Conservation (phyloP, 1,140 invertebrate genomes). For the Euura saliciscinereae region DNA sequence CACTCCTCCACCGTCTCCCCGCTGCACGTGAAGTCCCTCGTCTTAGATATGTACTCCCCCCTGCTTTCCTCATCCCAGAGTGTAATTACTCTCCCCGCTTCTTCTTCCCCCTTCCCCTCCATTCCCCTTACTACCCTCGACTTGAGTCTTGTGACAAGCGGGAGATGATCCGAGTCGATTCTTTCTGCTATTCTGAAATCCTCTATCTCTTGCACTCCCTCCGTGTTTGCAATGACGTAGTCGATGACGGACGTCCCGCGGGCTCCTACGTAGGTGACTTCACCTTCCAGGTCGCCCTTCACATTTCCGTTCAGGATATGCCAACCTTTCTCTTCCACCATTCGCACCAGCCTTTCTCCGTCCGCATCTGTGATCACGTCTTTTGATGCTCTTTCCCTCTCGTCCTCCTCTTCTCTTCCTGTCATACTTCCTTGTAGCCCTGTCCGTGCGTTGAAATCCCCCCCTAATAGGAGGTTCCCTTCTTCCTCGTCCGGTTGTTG, state of each 20-base stretch:
- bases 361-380: constrained; percentile 19
- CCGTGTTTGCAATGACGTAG: constrained; percentile 10
- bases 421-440: constrained; percentile 15
- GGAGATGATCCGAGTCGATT: constrained; percentile 17
- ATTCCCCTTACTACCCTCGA: background rate
- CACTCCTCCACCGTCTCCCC: background rate
- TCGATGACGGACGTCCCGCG: constrained; percentile 19
- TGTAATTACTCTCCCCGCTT: background rate
- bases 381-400: constrained; percentile 20
- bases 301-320: constrained; percentile 23
- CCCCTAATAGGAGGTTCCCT: background rate
- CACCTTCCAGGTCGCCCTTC: constrained; percentile 22
- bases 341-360: constrained; percentile 14
- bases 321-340: constrained; percentile 25
- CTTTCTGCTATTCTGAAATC: background rate
- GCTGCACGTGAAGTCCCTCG: no score
- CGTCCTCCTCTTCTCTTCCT: constrained; percentile 10
- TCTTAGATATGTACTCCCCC: background rate
- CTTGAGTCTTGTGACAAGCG: background rate
- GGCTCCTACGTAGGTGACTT: constrained; percentile 16
- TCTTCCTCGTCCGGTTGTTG: constrained; percentile 8
- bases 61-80: constrained; percentile 8
- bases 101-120: background rate
- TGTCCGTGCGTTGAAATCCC: constrained; percentile 25
- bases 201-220: constrained; percentile 9